Conservation (phyloP, 2,888 invertebrate species). For the Ectropis crepuscularia region DNA sequence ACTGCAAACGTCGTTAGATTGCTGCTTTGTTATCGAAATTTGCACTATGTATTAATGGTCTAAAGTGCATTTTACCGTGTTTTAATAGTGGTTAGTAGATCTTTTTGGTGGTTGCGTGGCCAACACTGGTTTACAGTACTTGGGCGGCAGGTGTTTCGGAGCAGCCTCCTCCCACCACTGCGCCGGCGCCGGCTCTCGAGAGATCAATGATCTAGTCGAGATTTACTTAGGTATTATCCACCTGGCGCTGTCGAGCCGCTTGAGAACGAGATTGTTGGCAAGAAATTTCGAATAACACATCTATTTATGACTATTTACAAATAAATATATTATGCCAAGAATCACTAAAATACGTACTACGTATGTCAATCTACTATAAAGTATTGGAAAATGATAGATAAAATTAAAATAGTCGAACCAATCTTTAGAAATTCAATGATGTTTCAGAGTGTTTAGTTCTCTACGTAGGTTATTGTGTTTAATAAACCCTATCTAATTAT, state of each 20-base stretch:
- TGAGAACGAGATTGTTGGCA: conserved; percentile 26
- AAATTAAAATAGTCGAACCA: too few relatives aligned
- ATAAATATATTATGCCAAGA: neutral
- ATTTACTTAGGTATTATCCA: conserved; percentile 72
- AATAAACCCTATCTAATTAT: too few relatives aligned
- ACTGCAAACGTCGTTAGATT: conserved; percentile 20
- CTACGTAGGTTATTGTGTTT: too few relatives aligned
- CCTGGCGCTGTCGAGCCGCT: conserved; percentile 44
- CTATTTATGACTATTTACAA: neutral
- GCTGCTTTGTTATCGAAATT: conserved; percentile 37
- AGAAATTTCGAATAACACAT: conserved; percentile 13
- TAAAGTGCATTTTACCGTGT: conserved; percentile 56
- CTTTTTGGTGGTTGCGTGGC: conserved; percentile 45
- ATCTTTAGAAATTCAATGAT: too few relatives aligned
- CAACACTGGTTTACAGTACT: conserved; percentile 76
- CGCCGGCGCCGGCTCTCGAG: conserved; percentile 72
- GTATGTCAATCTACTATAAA: too few relatives aligned
- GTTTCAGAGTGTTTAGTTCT: too few relatives aligned
- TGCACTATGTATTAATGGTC: conserved; percentile 47
- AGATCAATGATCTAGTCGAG: conserved; percentile 81
- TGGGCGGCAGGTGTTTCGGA: conserved; percentile 83
- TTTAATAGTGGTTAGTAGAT: conserved; percentile 40
- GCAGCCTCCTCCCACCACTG: conserved; percentile 78
- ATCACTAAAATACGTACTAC: too few relatives aligned
- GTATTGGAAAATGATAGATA: too few relatives aligned